Evolutionary conservation across 2,113 vertebrate genomes (phyloP), one percentile per base, ranked within the genome.

Genomic region (Pitta sordida): DNA sequence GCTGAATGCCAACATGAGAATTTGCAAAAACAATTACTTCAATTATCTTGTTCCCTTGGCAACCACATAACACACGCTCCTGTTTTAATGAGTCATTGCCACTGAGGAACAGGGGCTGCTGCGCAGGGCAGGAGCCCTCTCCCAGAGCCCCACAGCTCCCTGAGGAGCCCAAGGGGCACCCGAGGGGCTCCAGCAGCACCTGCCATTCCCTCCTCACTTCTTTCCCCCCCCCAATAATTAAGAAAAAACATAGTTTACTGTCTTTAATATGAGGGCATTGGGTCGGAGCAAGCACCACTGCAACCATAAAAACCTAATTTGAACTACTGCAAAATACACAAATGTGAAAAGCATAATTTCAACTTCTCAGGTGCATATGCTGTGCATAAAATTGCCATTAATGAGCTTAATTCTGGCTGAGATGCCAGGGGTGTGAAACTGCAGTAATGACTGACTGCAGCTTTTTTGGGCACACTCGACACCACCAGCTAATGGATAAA

Each of bases 91-190:
- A 95, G 48, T 94, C 81, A 90, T 41, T 7, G 11, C 2, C 5
- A 20, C 41, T 4, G 18, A 11, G 0, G 2, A 0, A 13, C 17
- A 0, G 0, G 30, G 64, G 53, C 53, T 88, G 24, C 41, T 0
- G 1, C 6, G 49, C 17, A 9, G 53, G 41, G 23, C 55, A 29
- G 49, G 23, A 91, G 36, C 11, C 6, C 2, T 62, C 27, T 65
- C 52, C 37, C 73, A 43, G 39, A 77, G n/a, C 34, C 51, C 63
- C 6, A 1, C 34, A 12, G 39, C 39, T 55, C 60, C 76, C 30
- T 0, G 10, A 27, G 27, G 16, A 86, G 32, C 53, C 36, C 69
- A 13, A 24, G 34, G 48, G 63, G 34, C 19, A 68, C 56, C 36
- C 2, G 0, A 52, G 29, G 22, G 26, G 6, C 4, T 59, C 44